These are phyloP conservation scores for Hystrix cristata DNA, from an alignment of 2,113 vertebrate genomes.

Conservation along the genomic window DNA sequence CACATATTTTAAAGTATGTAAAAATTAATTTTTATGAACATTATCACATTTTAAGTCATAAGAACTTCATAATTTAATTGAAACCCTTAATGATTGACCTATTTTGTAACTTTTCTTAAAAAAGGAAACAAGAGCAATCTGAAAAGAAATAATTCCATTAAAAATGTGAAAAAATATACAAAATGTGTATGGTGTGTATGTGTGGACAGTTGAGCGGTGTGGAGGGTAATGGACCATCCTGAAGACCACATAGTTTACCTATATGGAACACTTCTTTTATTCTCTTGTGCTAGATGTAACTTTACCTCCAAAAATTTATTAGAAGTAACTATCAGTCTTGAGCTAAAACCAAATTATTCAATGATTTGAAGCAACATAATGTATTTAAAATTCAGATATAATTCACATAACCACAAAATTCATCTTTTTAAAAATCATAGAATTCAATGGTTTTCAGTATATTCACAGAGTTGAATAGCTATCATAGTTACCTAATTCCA, in stretches of 20 bases:
- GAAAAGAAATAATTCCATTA: background rate
- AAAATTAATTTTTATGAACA: background rate
- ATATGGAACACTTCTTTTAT: background rate
- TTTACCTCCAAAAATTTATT: background rate
- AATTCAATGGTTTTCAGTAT: background rate
- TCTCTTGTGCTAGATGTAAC: background rate
- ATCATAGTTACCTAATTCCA: background rate
- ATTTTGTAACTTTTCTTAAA: background rate
- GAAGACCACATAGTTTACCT: background rate
- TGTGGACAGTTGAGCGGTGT: background rate
- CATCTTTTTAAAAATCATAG: background rate
- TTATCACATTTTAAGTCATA: background rate
- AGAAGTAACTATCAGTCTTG: background rate
- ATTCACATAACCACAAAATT: background rate
- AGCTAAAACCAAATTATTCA: background rate
- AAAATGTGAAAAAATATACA: background rate
- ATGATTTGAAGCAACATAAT: background rate
- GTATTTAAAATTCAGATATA: background rate
- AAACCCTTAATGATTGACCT: background rate
- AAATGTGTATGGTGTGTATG: background rate
- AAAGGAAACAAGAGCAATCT: background rate
- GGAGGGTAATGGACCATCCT: background rate
- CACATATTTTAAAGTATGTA: background rate
- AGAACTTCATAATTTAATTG: background rate
- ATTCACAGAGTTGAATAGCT: background rate